Percentiles rank a stretch among this genome's conserved stretches.
These are phyloP conservation scores for Harpalus rufipes DNA, from an alignment of 2,888 invertebrate genomes.

Conservation along the genomic window DNA sequence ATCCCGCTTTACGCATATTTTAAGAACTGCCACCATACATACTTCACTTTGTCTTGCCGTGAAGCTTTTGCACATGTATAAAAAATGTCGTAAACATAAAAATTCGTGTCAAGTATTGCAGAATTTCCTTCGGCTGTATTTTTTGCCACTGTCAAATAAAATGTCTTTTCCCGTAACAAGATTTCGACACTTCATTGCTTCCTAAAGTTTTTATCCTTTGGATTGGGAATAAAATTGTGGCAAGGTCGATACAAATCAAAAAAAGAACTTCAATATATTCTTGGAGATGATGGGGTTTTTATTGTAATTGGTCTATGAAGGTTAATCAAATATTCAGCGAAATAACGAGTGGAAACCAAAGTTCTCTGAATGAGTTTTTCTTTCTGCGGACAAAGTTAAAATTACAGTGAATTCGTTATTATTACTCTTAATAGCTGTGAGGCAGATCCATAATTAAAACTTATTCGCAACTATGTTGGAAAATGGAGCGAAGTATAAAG, in stretches of 20 bases:
- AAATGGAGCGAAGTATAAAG: neutral
- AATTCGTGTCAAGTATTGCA: slow-evolving; percentile 45
- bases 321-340: neutral
- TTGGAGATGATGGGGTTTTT: neutral
- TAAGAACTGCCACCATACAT: slow-evolving; percentile 9
- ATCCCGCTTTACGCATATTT: slow-evolving; percentile 38
- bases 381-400: neutral
- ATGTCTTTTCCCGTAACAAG: slow-evolving; percentile 60
- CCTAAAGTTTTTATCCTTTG: slow-evolving; percentile 55
- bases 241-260: slow-evolving; percentile 35
- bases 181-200: slow-evolving; percentile 65
- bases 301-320: neutral
- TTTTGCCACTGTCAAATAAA: slow-evolving; percentile 61
- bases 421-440: neutral
- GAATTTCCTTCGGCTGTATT: slow-evolving; percentile 45
- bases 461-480: neutral
- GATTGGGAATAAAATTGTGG: slow-evolving; percentile 42
- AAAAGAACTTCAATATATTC: slow-evolving; percentile 5
- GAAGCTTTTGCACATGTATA: slow-evolving; percentile 4
- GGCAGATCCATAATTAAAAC: slow-evolving; percentile 5
- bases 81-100: slow-evolving; percentile 52
- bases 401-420: slow-evolving; percentile 1
- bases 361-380: neutral
- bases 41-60: slow-evolving; percentile 23
- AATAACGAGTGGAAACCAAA: neutral